A percentile compares a stretch with the other conserved stretches of the same genome.
These are phyloP conservation scores for Hybos culiciformis DNA, from an alignment of 2,888 invertebrate species.

Conservation along the genomic window DNA sequence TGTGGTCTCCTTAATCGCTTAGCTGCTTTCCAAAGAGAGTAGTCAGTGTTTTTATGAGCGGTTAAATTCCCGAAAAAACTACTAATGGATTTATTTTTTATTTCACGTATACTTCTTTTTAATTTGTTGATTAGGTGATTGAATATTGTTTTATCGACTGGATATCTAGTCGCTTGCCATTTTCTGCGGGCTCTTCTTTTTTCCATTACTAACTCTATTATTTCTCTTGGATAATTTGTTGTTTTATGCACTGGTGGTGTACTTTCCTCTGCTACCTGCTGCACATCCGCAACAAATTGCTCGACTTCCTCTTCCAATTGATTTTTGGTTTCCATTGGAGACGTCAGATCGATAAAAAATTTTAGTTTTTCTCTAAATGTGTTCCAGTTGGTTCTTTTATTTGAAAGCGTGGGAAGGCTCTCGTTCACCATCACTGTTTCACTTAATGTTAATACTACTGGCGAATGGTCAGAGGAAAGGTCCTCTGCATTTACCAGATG, in stretches of 20 bases:
- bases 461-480: conserved; percentile 2
- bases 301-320: background rate
- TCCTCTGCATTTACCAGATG: background rate
- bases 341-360: background rate
- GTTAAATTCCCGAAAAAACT: background rate
- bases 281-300: background rate
- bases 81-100: background rate
- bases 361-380: background rate
- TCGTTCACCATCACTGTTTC: background rate
- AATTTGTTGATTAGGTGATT: background rate
- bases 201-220: background rate
- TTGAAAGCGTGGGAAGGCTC: too few relatives aligned
- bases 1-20: background rate
- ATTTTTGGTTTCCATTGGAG: background rate
- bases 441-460: background rate
- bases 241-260: background rate
- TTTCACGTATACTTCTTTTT: background rate
- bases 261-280: background rate
- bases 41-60: background rate
- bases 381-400: background rate
- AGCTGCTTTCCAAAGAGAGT: background rate
- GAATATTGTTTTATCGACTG: background rate
- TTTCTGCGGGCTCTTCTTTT: background rate
- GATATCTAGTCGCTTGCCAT: background rate
- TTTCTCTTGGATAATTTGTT: background rate